Conservation (phyloP, 2,113 vertebrate genomes). For the Lasiurus borealis region DNA sequence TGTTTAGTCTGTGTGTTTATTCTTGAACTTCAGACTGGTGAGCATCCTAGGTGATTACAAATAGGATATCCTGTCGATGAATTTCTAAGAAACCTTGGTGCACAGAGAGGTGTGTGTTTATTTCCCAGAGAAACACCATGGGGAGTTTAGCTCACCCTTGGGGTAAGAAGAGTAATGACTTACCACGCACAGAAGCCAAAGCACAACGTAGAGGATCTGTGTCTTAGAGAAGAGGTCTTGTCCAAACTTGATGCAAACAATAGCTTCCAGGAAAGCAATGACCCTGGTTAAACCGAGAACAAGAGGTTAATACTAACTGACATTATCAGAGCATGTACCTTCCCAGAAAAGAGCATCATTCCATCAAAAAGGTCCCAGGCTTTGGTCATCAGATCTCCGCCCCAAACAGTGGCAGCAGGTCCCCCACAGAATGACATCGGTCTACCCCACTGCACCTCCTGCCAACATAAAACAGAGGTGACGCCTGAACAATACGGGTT, state of each 20-base stretch:
- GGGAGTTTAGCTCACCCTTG: conserved; percentile 19
- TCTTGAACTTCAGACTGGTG: neutral
- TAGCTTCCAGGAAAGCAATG: conserved; percentile 97
- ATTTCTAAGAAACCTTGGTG: neutral
- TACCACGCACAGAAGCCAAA: conserved; percentile 97
- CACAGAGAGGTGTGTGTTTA: no score
- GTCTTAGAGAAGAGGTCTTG: conserved; percentile 98
- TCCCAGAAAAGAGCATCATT: neutral
- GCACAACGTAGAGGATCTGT: conserved; percentile 92
- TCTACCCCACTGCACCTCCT: neutral
- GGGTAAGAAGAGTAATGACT: conserved; percentile 82
- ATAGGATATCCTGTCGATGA: neutral
- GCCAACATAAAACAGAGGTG: neutral
- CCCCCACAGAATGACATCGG: neutral
- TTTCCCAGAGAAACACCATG: neutral
- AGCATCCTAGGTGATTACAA: neutral
- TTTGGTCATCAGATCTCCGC: neutral
- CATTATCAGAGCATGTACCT: neutral
- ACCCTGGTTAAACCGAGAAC: conserved; percentile 86
- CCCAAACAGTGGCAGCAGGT: neutral
- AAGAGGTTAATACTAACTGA: conserved; percentile 20
- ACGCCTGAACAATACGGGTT: neutral
- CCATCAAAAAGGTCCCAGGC: neutral
- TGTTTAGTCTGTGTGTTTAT: neutral
- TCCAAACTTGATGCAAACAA: conserved; percentile 96